Base-by-base conservation (phyloP, 1,140 invertebrate species). In the Drosophila fuyamai region DNA sequence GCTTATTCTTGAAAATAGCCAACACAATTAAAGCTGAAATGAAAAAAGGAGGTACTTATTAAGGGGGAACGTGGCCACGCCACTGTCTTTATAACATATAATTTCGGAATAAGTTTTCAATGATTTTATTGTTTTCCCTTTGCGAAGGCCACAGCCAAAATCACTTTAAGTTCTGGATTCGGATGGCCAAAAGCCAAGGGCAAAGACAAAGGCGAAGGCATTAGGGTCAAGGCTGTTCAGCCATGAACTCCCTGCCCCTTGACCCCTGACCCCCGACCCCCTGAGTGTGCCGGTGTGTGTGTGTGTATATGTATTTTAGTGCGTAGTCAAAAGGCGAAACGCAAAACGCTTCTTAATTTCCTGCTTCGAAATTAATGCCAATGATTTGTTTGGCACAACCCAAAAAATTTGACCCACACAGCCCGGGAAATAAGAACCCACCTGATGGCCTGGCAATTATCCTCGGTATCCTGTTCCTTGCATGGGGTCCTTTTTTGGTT, bases 271-370 rank as follows among this genome's bases (percentile, higher is more conserved):
- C 48, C 23, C 32, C 35, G 18, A 23, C 4, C n/a, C n/a, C 14
- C 3, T 7, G 2, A 12, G 18, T 18, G 44, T 23, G 70, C 18
- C 18, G 14, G 43, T n/a, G 27, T 27, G 10, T n/a, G 46, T n/a
- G 46, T 48, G 23, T 48, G 27, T 48, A 23, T 54, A 40, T 62
- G 14, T 12, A 7, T 36, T 41, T 7, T 35, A 59, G 59, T 71
- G 67, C 67, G 46, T 70, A 54, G 71, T 46, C 60, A 13, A 55
- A 76, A 40, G 61, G 55, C 74, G 57, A 76, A 77, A 56, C 73
- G 51, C 75, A 77, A 70, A 77, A 70, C 63, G 73, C 41, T 77
- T 77, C 75, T 77, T 77, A 77, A 77, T 77, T 77, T 77, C 75
- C 75, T 77, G 75, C 73, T 55, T 29, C 60, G 60, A 75, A 75